Conservation (phyloP, 2,888 invertebrate species). For the Dendrolimus houi region DNA sequence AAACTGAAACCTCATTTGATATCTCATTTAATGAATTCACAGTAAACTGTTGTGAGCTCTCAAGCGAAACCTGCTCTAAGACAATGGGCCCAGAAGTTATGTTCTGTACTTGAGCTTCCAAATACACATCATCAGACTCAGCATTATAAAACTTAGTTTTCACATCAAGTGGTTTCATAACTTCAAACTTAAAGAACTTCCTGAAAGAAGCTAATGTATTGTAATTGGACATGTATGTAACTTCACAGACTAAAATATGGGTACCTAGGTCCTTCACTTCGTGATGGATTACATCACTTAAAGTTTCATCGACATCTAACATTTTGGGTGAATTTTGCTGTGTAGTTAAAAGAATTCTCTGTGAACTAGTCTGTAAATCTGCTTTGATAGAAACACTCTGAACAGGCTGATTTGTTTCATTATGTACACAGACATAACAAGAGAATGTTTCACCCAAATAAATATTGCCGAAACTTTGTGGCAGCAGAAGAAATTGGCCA, state of each 20-base stretch:
- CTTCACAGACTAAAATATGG: constrained; percentile 98
- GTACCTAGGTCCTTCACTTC: constrained; percentile 99
- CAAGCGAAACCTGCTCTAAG: constrained; percentile 94
- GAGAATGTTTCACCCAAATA: constrained; percentile 99
- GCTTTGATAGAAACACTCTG: constrained; percentile 92
- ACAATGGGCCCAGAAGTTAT: constrained; percentile 95
- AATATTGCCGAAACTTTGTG: constrained; percentile 98
- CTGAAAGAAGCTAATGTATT: constrained; percentile 90
- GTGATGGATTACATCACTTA: constrained; percentile 97
- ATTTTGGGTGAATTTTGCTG: constrained; percentile 79
- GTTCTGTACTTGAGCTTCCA: constrained; percentile 90
- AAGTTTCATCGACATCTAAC: constrained; percentile 86
- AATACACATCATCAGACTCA: constrained; percentile 85
- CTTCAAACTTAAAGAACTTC: constrained; percentile 99
- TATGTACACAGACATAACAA: constrained; percentile 97
- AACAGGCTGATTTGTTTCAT: constrained; percentile 91
- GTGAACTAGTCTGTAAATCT: constrained; percentile 94
- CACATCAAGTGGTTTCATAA: constrained; percentile 97
- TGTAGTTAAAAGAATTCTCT: constrained; percentile 88
- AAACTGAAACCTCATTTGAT: constrained; percentile 81
- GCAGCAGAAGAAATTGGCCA: constrained; percentile 93
- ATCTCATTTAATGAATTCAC: constrained; percentile 85
- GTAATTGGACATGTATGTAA: constrained; percentile 88
- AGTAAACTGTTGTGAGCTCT: constrained; percentile 93
- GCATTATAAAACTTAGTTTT: constrained; percentile 99